Evolutionary conservation across 2,797 vertebrate genomes (phyloP).

Genomic region (Hydrolagus colliei): DNA sequence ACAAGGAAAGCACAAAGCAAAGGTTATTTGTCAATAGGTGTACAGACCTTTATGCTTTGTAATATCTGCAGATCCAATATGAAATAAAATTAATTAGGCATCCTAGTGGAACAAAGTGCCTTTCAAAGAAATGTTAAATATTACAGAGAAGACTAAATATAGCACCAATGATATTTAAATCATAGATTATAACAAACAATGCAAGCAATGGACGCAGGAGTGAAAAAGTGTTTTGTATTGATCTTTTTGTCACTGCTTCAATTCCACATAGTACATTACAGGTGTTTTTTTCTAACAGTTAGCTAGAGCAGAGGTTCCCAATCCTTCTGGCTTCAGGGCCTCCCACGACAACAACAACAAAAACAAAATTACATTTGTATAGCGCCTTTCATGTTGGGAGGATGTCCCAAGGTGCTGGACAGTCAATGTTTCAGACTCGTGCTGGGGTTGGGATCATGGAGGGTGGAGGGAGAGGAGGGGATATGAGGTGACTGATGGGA

Average conservation of each 20-base stretch:
- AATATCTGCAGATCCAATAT: neutral
- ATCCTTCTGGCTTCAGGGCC: too few species aligned
- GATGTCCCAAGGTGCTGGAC: too few species aligned
- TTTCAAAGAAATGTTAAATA: neutral
- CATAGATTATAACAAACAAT: neutral
- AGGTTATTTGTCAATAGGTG: neutral
- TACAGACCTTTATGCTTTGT: constrained; percentile 6
- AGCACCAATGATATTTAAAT: neutral
- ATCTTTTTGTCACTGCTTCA: neutral
- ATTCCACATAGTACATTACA: neutral
- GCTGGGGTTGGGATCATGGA: too few species aligned
- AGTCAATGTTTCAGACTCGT: too few species aligned
- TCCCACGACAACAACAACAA: too few species aligned
- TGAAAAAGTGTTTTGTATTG: neutral
- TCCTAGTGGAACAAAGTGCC: too few species aligned
- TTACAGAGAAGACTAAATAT: neutral
- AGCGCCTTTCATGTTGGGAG: too few species aligned
- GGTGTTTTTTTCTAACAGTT: neutral
- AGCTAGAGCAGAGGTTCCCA: too few species aligned
- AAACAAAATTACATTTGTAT: too few species aligned
- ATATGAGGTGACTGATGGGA: too few species aligned
- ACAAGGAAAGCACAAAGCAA: neutral
- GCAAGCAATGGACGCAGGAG: too few species aligned
- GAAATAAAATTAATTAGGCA: neutral
- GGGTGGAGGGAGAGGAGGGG: too few species aligned